These are phyloP conservation scores for Anhinga anhinga DNA, from an alignment of 2,113 vertebrate species.

Conservation along the genomic window DNA sequence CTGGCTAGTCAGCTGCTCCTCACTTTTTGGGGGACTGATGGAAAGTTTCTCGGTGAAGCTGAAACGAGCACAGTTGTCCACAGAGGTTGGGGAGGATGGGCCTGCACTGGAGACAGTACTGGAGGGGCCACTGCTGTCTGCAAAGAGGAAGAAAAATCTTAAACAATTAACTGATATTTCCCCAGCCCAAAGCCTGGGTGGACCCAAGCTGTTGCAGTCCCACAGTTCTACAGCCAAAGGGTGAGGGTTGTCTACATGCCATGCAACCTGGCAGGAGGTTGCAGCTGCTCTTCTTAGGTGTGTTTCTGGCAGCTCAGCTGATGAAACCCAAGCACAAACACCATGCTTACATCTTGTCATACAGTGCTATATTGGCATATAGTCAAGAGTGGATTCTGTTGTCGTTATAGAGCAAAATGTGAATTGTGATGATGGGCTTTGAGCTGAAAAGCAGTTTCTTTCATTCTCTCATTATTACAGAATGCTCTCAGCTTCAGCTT, in stretches of 20 bases:
- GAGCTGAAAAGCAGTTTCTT: background rate
- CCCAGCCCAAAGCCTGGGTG: background rate
- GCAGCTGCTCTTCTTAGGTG: background rate
- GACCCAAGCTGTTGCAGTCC: background rate
- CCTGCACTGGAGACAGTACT: constrained; percentile 95
- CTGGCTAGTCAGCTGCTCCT: constrained; percentile 65
- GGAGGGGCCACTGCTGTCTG: constrained; percentile 97
- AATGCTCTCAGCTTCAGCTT: background rate
- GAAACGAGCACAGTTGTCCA: constrained; percentile 86
- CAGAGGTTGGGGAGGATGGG: constrained; percentile 87
- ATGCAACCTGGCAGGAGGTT: background rate
- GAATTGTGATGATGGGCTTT: background rate
- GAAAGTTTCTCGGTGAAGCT: constrained; percentile 86
- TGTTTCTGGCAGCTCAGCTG: background rate
- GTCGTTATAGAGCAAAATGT: background rate
- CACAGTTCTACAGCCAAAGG: background rate
- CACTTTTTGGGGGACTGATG: constrained; percentile 78
- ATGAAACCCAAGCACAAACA: background rate
- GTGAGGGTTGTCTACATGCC: background rate
- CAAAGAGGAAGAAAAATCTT: constrained; percentile 46
- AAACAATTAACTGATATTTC: background rate
- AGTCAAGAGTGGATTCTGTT: background rate
- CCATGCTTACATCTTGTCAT: background rate
- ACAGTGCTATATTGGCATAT: background rate
- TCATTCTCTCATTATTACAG: background rate